phyloP scores from a whole-genome alignment of 2,113 vertebrate genomes.

The Mus spicilegus region DNA sequence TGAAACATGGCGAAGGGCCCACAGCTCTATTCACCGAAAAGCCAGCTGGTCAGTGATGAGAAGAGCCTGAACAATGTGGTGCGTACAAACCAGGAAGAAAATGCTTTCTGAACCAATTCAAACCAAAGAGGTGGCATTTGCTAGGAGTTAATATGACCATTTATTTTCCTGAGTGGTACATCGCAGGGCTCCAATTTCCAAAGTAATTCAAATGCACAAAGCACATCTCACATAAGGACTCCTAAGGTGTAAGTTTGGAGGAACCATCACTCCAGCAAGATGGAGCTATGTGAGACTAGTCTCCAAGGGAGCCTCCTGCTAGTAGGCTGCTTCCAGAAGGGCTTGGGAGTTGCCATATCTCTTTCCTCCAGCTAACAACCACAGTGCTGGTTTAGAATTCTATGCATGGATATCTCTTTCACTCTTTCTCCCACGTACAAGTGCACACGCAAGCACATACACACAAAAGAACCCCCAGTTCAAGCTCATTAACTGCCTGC shows the following conservation, averaged over 20 bases:
- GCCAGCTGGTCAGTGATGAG: conserved; percentile 99
- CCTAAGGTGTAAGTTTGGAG: neutral
- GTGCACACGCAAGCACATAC: conserved; percentile 44
- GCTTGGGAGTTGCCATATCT: neutral
- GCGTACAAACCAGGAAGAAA: conserved; percentile 91
- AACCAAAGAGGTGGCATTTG: conserved; percentile 80
- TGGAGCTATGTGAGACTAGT: neutral
- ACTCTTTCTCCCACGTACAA: conserved; percentile 39
- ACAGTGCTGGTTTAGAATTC: conserved; percentile 44
- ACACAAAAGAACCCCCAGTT: conserved; percentile 59
- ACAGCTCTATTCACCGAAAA: conserved; percentile 92
- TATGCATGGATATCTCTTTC: conserved; percentile 55
- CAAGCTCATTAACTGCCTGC: conserved; percentile 53
- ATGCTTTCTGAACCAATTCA: conserved; percentile 83
- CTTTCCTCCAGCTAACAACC: conserved; percentile 36
- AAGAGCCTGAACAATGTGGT: conserved; percentile 91
- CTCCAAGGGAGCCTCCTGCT: neutral
- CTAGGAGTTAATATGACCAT: conserved; percentile 72
- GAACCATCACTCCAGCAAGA: neutral
- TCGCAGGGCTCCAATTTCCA: neutral
- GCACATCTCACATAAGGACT: neutral
- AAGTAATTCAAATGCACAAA: neutral
- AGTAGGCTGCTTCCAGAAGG: conserved; percentile 34
- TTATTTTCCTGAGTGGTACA: conserved; percentile 73
- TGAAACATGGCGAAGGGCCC: conserved; percentile 96